Conservation (phyloP, 1,140 invertebrate species). For the Zaprionus capensis region DNA sequence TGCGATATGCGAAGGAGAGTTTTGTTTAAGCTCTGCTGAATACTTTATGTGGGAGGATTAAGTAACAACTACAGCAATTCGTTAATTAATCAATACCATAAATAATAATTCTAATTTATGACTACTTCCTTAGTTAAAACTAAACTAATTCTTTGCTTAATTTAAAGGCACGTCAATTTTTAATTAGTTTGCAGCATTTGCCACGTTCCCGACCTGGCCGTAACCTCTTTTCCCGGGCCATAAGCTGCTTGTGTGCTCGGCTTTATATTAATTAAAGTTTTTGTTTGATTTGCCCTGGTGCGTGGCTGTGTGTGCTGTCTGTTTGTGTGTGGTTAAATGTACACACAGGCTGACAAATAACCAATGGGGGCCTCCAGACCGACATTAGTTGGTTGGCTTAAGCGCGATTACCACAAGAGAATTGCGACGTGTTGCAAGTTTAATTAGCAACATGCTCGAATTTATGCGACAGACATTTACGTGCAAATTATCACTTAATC, state of each 20-base stretch:
- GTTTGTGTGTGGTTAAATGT: constrained; percentile 1
- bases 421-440: constrained; percentile 41
- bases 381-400: constrained; percentile 35
- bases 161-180: constrained; percentile 50
- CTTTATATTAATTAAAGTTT: constrained; percentile 78
- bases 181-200: constrained; percentile 59
- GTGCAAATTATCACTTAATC: constrained; percentile 44
- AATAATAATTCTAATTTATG: too few species aligned
- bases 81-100: background rate
- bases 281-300: constrained; percentile 58
- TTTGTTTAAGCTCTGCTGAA: background rate
- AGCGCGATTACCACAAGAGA: constrained; percentile 39
- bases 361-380: constrained; percentile 8
- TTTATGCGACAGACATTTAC: constrained; percentile 15
- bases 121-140: background rate
- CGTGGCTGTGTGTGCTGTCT: constrained; percentile 1
- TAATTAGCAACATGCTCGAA: constrained; percentile 39
- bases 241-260: constrained; percentile 52
- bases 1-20: background rate
- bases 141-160: constrained; percentile 16
- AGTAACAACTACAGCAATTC: background rate
- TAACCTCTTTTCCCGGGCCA: constrained; percentile 1
- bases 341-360: constrained; percentile 14
- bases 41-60: too few species aligned
- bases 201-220: background rate